Evolutionary conservation across 92 coral and sea anemone genomes (phyloP).

Genomic region (Hydrozoanthus gracilis): DNA sequence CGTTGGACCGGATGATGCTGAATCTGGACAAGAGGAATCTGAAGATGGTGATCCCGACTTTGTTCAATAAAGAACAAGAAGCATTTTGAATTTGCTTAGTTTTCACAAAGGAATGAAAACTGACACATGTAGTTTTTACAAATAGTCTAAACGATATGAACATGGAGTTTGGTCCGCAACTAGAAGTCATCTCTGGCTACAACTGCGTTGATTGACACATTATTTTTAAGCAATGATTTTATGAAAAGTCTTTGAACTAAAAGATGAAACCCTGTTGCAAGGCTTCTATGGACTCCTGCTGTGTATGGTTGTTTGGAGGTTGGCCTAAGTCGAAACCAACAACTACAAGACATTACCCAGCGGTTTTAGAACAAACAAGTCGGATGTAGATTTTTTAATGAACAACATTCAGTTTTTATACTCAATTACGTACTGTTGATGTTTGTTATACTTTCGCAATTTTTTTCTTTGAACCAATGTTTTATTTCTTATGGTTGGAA

Average conservation of each 20-base stretch:
- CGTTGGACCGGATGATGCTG: constrained; percentile 49
- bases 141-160: not conserved
- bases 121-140: not conserved
- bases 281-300: not conserved
- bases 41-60: constrained; percentile 66
- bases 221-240: no score
- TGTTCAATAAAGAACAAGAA: constrained; percentile 19
- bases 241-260: no score
- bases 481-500: not conserved
- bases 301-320: not conserved
- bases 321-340: not conserved
- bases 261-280: no score
- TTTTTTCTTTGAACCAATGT: not conserved
- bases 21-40: constrained; percentile 58
- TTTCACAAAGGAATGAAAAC: not conserved
- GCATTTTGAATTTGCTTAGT: not conserved
- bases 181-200: no score
- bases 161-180: no score
- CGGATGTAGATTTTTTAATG: not conserved
- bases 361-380: not conserved
- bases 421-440: not conserved
- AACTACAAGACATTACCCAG: not conserved
- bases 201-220: no score
- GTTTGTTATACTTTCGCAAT: not conserved
- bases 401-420: not conserved